phyloP scores from a whole-genome alignment of 2,113 vertebrate species.

The Triplophysa rosa region DNA sequence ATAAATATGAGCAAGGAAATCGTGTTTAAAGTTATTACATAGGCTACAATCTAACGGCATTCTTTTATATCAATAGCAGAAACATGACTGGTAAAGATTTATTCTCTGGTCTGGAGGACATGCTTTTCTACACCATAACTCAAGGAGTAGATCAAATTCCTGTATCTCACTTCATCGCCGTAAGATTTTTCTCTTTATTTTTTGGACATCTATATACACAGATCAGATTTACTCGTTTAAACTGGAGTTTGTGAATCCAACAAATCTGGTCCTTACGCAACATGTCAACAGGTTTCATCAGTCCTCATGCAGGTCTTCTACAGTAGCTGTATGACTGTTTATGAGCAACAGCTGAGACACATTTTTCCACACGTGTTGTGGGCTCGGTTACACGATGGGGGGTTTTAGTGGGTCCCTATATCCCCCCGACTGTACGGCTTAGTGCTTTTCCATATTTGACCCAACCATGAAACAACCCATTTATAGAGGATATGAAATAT shows the following conservation, averaged over 20 bases:
- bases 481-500: background rate
- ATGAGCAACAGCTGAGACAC: slow-evolving; percentile 6
- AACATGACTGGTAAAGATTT: slow-evolving; percentile 60
- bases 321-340: background rate
- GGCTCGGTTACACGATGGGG: background rate
- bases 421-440: background rate
- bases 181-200: slow-evolving; percentile 61
- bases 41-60: background rate
- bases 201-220: background rate
- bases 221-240: background rate
- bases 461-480: background rate
- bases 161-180: slow-evolving; percentile 79
- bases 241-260: background rate
- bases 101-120: slow-evolving; percentile 77
- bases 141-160: slow-evolving; percentile 81
- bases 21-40: background rate
- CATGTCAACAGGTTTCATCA: background rate
- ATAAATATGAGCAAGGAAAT: background rate
- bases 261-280: background rate
- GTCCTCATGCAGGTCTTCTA: background rate
- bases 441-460: too few relatives aligned
- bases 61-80: slow-evolving; percentile 54
- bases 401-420: background rate
- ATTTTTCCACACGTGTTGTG: background rate
- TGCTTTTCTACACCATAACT: slow-evolving; percentile 86